These are phyloP conservation scores for Noctuana brunneofusca DNA, from an alignment of 2,888 invertebrate genomes.

Conservation along the genomic window DNA sequence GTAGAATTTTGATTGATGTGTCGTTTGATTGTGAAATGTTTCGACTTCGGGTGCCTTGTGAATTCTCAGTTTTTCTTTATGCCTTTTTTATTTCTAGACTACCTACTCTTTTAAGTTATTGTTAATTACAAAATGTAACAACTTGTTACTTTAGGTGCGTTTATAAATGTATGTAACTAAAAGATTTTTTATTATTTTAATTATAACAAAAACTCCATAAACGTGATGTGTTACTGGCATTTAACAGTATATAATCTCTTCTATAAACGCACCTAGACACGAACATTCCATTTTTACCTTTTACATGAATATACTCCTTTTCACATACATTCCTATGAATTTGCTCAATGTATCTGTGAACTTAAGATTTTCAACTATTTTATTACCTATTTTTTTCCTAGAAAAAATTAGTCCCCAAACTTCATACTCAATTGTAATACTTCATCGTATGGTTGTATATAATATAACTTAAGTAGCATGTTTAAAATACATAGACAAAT, in stretches of 20 bases:
- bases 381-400: slow-evolving; percentile 56
- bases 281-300: slow-evolving; percentile 37
- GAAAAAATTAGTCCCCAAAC: slow-evolving; percentile 58
- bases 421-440: slow-evolving; percentile 65
- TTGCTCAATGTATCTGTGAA: slow-evolving; percentile 42
- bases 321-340: slow-evolving; percentile 41
- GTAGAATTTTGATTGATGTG: slow-evolving; percentile 70
- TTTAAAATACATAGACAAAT: slow-evolving; percentile 58
- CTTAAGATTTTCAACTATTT: slow-evolving; percentile 43
- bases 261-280: slow-evolving; percentile 35
- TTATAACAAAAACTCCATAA: neutral
- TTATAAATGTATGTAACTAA: neutral
- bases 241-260: neutral
- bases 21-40: slow-evolving; percentile 63
- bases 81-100: slow-evolving; percentile 23
- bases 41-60: slow-evolving; percentile 70
- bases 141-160: slow-evolving; percentile 36
- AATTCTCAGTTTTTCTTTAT: slow-evolving; percentile 36
- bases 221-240: neutral
- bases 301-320: slow-evolving; percentile 39
- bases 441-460: slow-evolving; percentile 46
- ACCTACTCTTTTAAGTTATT: slow-evolving; percentile 24
- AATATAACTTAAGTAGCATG: slow-evolving; percentile 46
- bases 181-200: neutral
- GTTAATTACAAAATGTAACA: slow-evolving; percentile 8